Evolutionary conservation across 1,140 invertebrate species (phyloP), one percentile per base, ranked within the genome.

Genomic region (Acromyrmex charruanus): DNA sequence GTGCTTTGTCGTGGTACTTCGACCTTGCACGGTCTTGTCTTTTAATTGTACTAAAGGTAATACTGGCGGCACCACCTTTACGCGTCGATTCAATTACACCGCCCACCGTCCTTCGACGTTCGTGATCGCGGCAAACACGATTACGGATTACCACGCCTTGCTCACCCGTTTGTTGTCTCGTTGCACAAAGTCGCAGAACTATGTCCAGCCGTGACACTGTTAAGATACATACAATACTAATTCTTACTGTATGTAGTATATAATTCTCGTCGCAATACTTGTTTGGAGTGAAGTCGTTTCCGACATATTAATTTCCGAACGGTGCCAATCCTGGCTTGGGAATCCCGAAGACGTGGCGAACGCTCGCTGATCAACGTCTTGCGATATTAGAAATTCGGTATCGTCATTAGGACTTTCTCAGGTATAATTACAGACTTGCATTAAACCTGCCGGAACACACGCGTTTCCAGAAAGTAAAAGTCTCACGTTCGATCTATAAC

Each of bases 1-100:
- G 6, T 55, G 85, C 61, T 81, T 81, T 75, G 85, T 68, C 55
- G 84, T 55, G 51, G 71, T n/a, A 63, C n/a, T 35, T 55, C 69
- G 84, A 80, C 75, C 87, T 88, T 51, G 28, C 21, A 25, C 66
- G 74, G 12, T 86, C 88, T 88, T 89, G 88, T 85, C 74, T 72
- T 65, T 87, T 55, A 59, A 61, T 79, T 58, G 53, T 51, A 35
- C 63, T 55, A 49, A 77, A 81, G 59, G 25, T 68, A 55, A 18
- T 18, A 39, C 6, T 3, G 9, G 21, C 21, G 4, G 18, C 39
- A 21, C 49, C 16, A 72, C 10, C 39, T 44, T 44, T 44, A 44
- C 7, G 9, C 68, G 61, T 31, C 39, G n/a, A 53, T 59, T 87
- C 72, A 65, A 89, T 89, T 84, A 66, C 6, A 53, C 21, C 77